Evolutionary conservation across 1,140 invertebrate species (phyloP), one percentile per base, ranked within the genome.

Genomic region (Musca vetustissima): DNA sequence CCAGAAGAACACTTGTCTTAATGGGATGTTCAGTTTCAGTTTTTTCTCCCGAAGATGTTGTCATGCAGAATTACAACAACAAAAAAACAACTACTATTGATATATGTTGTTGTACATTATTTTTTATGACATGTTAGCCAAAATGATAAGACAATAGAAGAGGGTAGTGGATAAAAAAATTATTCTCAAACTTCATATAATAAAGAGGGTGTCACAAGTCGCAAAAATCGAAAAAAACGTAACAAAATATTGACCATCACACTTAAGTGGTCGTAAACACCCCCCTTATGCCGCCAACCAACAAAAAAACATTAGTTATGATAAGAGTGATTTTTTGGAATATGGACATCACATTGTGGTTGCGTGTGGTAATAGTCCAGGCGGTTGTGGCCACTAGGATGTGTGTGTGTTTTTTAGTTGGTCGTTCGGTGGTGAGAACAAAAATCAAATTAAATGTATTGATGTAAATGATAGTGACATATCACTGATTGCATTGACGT

Each of bases 361-460:
- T n/a, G n/a, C n/a, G n/a, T n/a, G n/a, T n/a, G n/a, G 36, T 43
- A 43, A 43, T 43, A 43, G 36, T 43, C 11, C 7, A 43, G 36
- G 36, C 36, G 36, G 36, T 13, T 43, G 1, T 43, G 36, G 36
- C 7, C 36, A 13, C 28, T 4, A 28, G 28, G n/a, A 57, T 68
- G 67, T 74, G 67, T 79, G n/a, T n/a, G 76, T 75, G 80, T 80
- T 61, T 76, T 77, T 76, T 78, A 47, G n/a, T 64, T 69, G 71
- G 75, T 70, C 76, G 74, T 73, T 73, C n/a, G 71, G 70, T 72
- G 74, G 75, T 72, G 74, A 72, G 70, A 73, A 74, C 73, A n/a
- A n/a, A 79, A 80, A 79, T 79, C 75, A 78, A 81, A 78, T 81
- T 81, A 79, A 78, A 78, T 79, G 67, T 72, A 70, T 73, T 76